Conservation (phyloP, 92 coral and sea anemone species). For the Zoanthus solanderi region DNA sequence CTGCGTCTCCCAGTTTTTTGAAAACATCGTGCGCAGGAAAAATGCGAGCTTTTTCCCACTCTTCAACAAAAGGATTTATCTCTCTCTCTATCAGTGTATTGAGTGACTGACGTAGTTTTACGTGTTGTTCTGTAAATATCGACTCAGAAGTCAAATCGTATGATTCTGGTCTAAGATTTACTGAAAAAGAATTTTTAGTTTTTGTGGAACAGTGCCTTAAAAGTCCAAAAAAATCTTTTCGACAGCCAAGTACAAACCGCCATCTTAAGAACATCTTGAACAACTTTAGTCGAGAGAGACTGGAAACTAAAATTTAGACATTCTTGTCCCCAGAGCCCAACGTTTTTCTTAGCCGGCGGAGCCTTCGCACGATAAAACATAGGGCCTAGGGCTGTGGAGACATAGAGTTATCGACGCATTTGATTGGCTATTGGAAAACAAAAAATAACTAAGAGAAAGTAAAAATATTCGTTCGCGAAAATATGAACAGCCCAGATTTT, state of each 20-base stretch:
- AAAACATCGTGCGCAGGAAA: slow-evolving; percentile 98
- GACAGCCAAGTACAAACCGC: slow-evolving; percentile 19
- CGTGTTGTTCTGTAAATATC: slow-evolving; percentile 88
- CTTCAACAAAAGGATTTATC: slow-evolving; percentile 97
- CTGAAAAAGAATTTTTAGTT: slow-evolving; percentile 40
- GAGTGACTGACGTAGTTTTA: slow-evolving; percentile 83
- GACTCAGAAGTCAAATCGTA: slow-evolving; percentile 82
- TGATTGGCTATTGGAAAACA: no score
- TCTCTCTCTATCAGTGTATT: slow-evolving; percentile 92
- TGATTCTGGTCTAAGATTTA: slow-evolving; percentile 78
- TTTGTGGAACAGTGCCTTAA: slow-evolving; percentile 65
- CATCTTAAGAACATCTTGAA: slow-evolving; percentile 63
- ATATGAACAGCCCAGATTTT: no score
- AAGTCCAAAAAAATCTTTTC: slow-evolving; percentile 53
- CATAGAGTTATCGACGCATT: no score
- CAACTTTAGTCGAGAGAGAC: neutral
- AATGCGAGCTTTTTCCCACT: slow-evolving; percentile 88
- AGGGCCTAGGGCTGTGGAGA: no score
- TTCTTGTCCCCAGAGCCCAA: no score
- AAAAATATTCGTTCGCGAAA: no score
- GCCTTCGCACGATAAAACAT: no score
- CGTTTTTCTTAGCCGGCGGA: no score
- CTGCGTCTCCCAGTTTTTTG: slow-evolving; percentile 92
- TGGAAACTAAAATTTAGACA: neutral
- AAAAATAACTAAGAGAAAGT: no score